Conservation (phyloP, 2,113 vertebrate species). For the Saccopteryx bilineata region DNA sequence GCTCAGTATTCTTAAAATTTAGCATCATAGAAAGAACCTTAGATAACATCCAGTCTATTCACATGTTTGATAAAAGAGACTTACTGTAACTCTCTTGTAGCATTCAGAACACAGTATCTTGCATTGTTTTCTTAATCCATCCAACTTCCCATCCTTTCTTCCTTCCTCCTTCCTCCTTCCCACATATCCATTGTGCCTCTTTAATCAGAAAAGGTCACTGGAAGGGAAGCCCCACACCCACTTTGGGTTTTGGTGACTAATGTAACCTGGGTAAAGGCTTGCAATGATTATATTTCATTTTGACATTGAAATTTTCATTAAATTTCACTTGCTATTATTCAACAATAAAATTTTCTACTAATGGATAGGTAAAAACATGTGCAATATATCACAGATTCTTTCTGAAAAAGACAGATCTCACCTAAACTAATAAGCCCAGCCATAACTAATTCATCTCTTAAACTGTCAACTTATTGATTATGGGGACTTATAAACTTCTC, state of each 20-base stretch:
- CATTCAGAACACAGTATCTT: constrained; percentile 32
- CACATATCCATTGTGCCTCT: not conserved
- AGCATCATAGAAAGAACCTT: constrained; percentile 16
- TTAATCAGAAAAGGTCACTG: constrained; percentile 22
- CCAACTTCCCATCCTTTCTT: not conserved
- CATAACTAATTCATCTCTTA: not conserved
- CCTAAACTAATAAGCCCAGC: not conserved
- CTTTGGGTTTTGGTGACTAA: not conserved
- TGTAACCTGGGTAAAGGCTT: not conserved
- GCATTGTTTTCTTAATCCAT: constrained; percentile 39
- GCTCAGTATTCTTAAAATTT: constrained; percentile 61
- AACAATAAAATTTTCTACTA: not conserved
- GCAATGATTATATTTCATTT: constrained; percentile 8
- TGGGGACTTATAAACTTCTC: not conserved
- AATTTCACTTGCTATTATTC: not conserved
- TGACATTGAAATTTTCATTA: not conserved
- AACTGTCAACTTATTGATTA: constrained; percentile 5
- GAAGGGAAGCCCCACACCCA: not conserved
- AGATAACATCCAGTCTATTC: constrained; percentile 55
- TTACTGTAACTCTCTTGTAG: not conserved
- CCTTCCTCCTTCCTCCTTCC: not conserved
- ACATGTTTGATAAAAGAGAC: constrained; percentile 44
- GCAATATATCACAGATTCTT: not conserved
- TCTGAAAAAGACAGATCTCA: constrained; percentile 17
- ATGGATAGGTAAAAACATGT: constrained; percentile 8